phyloP scores from a whole-genome alignment of 1,140 invertebrate genomes.

The Lordiphosa collinella region DNA sequence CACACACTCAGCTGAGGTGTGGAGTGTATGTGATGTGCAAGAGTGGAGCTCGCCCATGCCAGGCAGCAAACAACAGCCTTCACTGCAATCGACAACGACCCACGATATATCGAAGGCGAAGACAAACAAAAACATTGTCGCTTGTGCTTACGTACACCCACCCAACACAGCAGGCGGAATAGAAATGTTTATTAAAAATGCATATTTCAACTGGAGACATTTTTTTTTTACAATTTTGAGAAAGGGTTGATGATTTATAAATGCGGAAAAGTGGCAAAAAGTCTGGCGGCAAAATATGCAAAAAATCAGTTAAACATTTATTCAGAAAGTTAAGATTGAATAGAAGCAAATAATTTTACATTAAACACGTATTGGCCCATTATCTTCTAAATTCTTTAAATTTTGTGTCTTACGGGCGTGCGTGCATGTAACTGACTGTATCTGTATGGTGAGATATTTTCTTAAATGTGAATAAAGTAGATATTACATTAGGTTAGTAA shows the following conservation, averaged over 20 bases:
- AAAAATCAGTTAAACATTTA: too few species aligned
- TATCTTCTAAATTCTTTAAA: too few species aligned
- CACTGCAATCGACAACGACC: constrained; percentile 39
- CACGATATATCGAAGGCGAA: constrained; percentile 62
- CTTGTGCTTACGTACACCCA: constrained; percentile 26
- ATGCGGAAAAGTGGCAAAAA: neutral
- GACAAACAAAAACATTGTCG: constrained; percentile 58
- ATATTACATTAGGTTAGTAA: too few species aligned
- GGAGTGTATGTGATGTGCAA: constrained; percentile 46
- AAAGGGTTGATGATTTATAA: constrained; percentile 24
- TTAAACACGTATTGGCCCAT: too few species aligned
- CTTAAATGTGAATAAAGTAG: too few species aligned
- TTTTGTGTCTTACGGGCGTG: too few species aligned
- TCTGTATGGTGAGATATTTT: too few species aligned
- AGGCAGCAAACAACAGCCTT: constrained; percentile 10
- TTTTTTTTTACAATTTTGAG: too few species aligned
- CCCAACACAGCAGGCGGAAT: constrained; percentile 46
- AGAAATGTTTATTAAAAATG: constrained; percentile 36
- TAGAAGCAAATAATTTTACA: too few species aligned
- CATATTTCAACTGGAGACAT: constrained; percentile 2
- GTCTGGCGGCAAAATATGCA: neutral
- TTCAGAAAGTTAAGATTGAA: too few species aligned
- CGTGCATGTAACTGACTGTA: too few species aligned
- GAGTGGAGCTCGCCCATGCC: constrained; percentile 43
- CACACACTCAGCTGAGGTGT: constrained; percentile 13